phyloP scores from a whole-genome alignment of 2,888 invertebrate species.

The Pterobdella sp. region DNA sequence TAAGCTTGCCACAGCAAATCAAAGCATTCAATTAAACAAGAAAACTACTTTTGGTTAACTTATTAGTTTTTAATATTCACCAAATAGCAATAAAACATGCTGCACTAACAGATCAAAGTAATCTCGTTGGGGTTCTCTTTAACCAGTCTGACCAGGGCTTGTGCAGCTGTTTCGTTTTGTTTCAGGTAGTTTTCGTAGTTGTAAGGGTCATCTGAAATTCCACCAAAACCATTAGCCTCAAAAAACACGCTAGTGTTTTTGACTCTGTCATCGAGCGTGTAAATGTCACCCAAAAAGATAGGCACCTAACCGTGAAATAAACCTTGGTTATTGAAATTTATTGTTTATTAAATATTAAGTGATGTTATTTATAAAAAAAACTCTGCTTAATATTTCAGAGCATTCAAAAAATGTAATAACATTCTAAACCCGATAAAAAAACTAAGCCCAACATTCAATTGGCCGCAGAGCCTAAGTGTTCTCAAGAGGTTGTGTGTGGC shows the following conservation, averaged over 20 bases:
- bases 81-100: too few relatives aligned
- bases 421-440: not conserved
- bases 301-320: not conserved
- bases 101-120: constrained; percentile 11
- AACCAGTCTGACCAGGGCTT: not conserved
- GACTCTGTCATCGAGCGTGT: not conserved
- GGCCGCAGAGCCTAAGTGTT: constrained; percentile 16
- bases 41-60: too few relatives aligned
- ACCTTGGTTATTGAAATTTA: not conserved
- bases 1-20: too few relatives aligned
- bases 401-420: not conserved
- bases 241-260: not conserved
- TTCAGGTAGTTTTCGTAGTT: not conserved
- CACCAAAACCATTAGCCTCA: not conserved
- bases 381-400: not conserved
- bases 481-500: constrained; percentile 24
- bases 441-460: constrained; percentile 23
- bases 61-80: too few relatives aligned
- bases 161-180: not conserved
- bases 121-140: not conserved
- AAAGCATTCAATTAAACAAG: too few relatives aligned
- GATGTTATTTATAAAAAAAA: not conserved
- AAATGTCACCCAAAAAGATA: not conserved
- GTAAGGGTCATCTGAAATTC: not conserved
- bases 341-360: not conserved